Conservation (phyloP, 2,888 invertebrate species). For the Ennomos erosarius region DNA sequence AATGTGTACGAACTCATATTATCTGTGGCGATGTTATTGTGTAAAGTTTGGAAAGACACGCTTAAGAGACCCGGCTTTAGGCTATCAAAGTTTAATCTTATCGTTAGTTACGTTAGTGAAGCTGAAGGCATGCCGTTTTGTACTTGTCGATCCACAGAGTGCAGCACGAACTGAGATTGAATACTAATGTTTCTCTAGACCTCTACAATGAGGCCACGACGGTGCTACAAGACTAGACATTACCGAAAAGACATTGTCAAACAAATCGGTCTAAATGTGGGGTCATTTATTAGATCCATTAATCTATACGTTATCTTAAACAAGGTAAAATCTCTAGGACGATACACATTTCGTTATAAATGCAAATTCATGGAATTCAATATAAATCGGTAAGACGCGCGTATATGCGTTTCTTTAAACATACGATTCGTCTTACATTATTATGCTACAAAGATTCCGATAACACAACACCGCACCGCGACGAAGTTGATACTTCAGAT, state of each 20-base stretch:
- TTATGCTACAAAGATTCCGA: constrained; percentile 79
- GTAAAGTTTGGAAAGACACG: no score
- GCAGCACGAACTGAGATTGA: constrained; percentile 61
- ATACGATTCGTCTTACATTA: constrained; percentile 69
- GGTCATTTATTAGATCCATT: constrained; percentile 66
- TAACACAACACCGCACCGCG: constrained; percentile 57
- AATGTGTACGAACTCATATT: no score
- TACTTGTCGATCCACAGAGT: constrained; percentile 76
- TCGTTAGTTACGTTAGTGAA: constrained; percentile 51
- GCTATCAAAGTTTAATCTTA: constrained; percentile 32
- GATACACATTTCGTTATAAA: constrained; percentile 83
- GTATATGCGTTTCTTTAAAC: constrained; percentile 34
- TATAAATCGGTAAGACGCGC: constrained; percentile 72
- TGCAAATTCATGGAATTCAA: constrained; percentile 86
- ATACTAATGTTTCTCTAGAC: constrained; percentile 57
- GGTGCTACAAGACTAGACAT: constrained; percentile 76
- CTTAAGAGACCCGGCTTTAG: no score
- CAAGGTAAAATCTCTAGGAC: constrained; percentile 83
- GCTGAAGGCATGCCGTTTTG: constrained; percentile 76
- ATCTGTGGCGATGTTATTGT: no score
- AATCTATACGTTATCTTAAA: constrained; percentile 77
- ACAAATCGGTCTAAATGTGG: constrained; percentile 68
- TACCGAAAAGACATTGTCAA: constrained; percentile 73
- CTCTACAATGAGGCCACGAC: constrained; percentile 61
- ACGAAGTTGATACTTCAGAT: constrained; percentile 28